Conservation (phyloP, 2,797 vertebrate genomes). For the Acanthiza pusilla region DNA sequence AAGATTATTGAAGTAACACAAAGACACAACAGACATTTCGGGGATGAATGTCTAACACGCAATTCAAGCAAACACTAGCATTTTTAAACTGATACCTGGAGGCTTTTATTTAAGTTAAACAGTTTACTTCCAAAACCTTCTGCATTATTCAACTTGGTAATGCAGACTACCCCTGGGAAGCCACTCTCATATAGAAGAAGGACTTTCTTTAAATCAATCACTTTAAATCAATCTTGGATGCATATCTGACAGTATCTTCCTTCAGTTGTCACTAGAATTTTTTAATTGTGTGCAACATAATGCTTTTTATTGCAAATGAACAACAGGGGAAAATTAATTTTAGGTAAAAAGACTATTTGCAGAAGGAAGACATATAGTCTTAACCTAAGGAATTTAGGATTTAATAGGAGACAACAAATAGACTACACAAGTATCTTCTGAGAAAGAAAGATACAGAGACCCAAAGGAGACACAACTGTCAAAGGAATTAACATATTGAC, state of each 20-base stretch:
- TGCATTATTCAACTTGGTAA: not conserved
- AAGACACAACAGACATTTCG: not conserved
- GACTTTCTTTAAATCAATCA: not conserved
- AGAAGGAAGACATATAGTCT: not conserved
- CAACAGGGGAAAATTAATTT: not conserved
- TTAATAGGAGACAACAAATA: not conserved
- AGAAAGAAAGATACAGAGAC: not conserved
- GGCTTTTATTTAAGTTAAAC: not conserved
- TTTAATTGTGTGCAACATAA: not conserved
- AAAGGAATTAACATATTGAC: not conserved
- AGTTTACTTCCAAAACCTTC: not conserved
- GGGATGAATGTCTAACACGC: not conserved
- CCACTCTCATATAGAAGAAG: not conserved
- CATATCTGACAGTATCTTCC: not conserved
- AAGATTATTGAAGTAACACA: not conserved
- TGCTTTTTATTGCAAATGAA: not conserved
- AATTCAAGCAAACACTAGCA: not conserved
- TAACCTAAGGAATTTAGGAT: not conserved
- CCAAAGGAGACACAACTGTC: not conserved
- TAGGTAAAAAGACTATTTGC: not conserved
- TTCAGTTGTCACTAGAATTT: not conserved
- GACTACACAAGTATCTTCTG: not conserved
- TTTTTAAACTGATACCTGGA: not conserved
- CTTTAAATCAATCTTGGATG: not conserved
- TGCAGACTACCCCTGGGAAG: not conserved